Evolutionary conservation across 1,140 invertebrate species (phyloP).

Genomic region (Copidosoma floridanum): DNA sequence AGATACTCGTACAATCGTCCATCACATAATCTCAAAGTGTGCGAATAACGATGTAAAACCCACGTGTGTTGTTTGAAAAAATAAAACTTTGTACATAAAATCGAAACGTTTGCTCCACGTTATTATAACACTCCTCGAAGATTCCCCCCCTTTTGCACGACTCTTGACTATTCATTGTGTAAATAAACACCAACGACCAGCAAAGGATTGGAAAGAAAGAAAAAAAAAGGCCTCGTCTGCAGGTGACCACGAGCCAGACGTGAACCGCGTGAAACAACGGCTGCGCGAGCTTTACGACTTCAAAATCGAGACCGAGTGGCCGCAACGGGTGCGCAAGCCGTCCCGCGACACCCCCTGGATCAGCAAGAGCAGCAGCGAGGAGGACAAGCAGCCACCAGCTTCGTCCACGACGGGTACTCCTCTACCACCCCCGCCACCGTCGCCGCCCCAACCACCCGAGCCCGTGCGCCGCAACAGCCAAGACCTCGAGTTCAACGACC

Average conservation of each 20-base stretch:
- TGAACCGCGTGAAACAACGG: conserved; percentile 33
- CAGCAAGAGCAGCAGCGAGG: conserved; percentile 42
- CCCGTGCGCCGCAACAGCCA: conserved; percentile 36
- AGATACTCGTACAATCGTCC: no score
- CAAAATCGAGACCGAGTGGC: conserved; percentile 45
- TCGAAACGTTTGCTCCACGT: no score
- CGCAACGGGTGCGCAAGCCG: conserved; percentile 29
- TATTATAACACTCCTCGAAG: no score
- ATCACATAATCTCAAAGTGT: no score
- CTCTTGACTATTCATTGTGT: no score
- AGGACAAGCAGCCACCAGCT: conserved; percentile 25
- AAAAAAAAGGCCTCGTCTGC: no score
- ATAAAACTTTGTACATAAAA: no score
- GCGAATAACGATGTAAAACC: no score
- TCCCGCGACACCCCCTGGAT: conserved; percentile 33
- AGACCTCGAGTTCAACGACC: conserved; percentile 41
- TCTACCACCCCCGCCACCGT: not conserved
- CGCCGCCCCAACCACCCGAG: not conserved
- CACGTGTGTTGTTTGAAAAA: no score
- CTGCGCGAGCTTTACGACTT: conserved; percentile 46
- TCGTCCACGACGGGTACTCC: not conserved
- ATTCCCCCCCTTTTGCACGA: no score
- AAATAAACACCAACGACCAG: no score
- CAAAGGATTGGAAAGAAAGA: not conserved
- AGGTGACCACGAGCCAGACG: not conserved